Evolutionary conservation across 2,888 invertebrate species (phyloP).

Genomic region (Artemia sinica): DNA sequence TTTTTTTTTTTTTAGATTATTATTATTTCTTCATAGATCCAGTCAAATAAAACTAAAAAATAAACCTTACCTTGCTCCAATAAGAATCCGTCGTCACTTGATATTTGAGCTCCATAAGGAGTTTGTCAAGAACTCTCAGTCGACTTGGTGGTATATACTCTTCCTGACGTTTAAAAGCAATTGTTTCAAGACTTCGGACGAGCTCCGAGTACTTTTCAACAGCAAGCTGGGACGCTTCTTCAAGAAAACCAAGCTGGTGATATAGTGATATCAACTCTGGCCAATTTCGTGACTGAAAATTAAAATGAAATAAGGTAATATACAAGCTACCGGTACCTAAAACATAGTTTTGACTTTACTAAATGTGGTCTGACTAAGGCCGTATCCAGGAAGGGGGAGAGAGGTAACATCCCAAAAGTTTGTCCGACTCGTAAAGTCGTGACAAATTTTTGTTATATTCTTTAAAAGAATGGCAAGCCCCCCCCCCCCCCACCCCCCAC

Average conservation of each 20-base stretch:
- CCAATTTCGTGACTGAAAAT: neutral
- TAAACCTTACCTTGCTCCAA: neutral
- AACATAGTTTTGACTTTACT: no score
- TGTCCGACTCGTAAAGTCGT: no score
- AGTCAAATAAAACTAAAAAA: neutral
- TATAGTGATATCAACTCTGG: neutral
- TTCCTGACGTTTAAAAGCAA: slow-evolving; percentile 1
- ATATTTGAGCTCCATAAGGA: neutral
- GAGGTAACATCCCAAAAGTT: no score
- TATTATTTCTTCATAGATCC: no score
- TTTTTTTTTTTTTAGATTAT: no score
- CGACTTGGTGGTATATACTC: slow-evolving; percentile 12
- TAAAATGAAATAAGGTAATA: neutral
- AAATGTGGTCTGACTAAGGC: no score
- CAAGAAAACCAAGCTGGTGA: slow-evolving; percentile 4
- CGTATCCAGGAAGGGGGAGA: no score
- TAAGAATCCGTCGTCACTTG: neutral
- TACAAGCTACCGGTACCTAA: no score
- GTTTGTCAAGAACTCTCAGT: neutral
- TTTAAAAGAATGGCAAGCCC: no score
- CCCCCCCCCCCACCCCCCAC: no score
- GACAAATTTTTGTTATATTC: no score
- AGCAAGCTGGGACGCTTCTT: neutral
- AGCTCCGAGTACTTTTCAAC: neutral
- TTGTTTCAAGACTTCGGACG: neutral